Conservation (phyloP, 37 sponge, comb jelly and placozoan species). For the Oopsacas minuta region DNA sequence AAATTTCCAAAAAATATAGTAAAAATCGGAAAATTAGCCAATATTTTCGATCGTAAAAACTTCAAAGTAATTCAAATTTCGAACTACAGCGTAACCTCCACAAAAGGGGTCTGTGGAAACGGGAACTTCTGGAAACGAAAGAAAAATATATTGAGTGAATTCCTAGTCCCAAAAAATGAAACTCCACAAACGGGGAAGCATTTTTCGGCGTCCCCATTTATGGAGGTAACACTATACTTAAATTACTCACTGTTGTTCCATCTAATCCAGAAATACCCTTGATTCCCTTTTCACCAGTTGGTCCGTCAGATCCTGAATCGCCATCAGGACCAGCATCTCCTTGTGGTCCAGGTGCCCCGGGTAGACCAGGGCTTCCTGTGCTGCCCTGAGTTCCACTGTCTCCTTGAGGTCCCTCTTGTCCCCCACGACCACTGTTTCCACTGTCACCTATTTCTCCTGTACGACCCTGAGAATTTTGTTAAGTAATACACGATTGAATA, state of each 20-base stretch:
- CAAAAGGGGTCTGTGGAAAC: no score
- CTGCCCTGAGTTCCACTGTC: background rate
- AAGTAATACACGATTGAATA: background rate
- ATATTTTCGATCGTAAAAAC: no score
- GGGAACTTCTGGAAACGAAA: no score
- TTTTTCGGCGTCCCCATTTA: no score
- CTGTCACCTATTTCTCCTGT: background rate
- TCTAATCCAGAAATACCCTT: slow-evolving; percentile 15
- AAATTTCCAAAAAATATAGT: no score
- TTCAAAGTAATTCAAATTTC: no score
- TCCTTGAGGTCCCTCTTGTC: background rate
- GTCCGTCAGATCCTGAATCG: background rate
- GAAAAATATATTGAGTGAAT: no score
- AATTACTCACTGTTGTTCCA: background rate
- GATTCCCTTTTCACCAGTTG: background rate
- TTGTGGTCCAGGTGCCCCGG: background rate
- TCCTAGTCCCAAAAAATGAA: no score
- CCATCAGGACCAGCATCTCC: background rate
- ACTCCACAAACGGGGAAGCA: no score
- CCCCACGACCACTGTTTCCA: background rate
- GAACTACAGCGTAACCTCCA: no score
- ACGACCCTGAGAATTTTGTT: background rate
- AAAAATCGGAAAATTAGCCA: background rate
- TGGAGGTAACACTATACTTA: no score
- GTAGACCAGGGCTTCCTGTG: background rate